Percentiles rank a stretch among this genome's conserved stretches.
Evolutionary conservation across 2,888 invertebrate species (phyloP).

Genomic region (Morpho deidamia): DNA sequence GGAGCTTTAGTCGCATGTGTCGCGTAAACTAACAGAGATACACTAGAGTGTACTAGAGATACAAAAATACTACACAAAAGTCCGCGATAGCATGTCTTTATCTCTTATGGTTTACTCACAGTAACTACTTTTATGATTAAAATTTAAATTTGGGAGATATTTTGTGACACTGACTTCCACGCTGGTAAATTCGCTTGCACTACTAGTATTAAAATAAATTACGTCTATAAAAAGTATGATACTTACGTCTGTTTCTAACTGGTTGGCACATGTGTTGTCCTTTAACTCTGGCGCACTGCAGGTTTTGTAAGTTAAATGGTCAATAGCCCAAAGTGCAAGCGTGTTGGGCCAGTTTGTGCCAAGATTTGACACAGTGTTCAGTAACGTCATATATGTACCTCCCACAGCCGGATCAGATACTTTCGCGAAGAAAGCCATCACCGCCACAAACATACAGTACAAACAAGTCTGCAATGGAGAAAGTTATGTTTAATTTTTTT

Average conservation of each 20-base stretch:
- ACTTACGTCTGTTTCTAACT: conserved; percentile 81
- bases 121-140: no score
- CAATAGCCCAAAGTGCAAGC: conserved; percentile 93
- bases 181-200: no score
- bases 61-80: no score
- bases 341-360: conserved; percentile 99
- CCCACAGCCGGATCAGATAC: conserved; percentile 98
- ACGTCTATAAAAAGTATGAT: background rate
- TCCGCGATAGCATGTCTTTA: no score
- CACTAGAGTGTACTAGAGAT: no score
- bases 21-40: no score
- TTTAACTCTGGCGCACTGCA: conserved; percentile 75
- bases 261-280: conserved; percentile 82
- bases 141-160: no score
- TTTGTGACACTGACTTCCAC: no score
- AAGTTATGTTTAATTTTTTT: background rate
- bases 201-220: no score
- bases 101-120: no score
- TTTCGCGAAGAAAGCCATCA: conserved; percentile 98
- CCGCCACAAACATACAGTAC: conserved; percentile 97
- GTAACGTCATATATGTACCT: conserved; percentile 99
- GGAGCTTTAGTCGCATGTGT: no score
- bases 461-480: conserved; percentile 84
- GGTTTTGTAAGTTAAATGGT: conserved; percentile 88
- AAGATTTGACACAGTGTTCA: conserved; percentile 96